Evolutionary conservation across 2,888 invertebrate species (phyloP).

Genomic region (Ellobium chinense): DNA sequence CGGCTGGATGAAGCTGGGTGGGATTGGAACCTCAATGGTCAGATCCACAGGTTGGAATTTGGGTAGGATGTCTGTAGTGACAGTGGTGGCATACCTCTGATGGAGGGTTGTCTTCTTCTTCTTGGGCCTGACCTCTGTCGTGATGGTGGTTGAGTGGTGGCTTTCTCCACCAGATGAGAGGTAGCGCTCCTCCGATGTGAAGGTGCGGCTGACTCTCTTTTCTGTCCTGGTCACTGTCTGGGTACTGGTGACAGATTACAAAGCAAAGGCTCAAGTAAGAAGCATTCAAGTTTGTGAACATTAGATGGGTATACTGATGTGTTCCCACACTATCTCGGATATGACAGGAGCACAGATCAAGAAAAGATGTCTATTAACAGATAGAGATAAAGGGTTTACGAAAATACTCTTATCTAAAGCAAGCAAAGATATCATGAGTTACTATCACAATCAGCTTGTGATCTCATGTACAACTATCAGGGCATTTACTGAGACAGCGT

Average conservation of each 20-base stretch:
- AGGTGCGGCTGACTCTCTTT: constrained; percentile 65
- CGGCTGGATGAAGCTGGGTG: constrained; percentile 82
- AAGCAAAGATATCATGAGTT: too few species aligned
- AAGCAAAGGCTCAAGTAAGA: not conserved
- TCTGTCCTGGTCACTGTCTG: constrained; percentile 68
- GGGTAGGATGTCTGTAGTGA: constrained; percentile 67
- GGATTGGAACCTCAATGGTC: constrained; percentile 75
- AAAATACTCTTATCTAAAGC: too few species aligned
- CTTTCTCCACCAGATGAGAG: constrained; percentile 59
- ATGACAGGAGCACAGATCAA: too few species aligned
- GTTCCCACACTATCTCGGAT: too few species aligned
- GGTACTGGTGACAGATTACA: constrained; percentile 53
- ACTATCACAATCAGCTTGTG: too few species aligned
- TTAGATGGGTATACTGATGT: too few species aligned
- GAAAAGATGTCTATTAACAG: too few species aligned
- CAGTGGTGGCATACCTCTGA: constrained; percentile 67
- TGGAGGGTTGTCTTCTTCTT: constrained; percentile 54
- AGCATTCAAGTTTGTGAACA: too few species aligned
- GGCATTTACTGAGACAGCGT: too few species aligned
- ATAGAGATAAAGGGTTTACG: too few species aligned
- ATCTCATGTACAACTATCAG: too few species aligned
- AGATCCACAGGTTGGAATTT: constrained; percentile 76
- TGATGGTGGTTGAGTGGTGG: constrained; percentile 63
- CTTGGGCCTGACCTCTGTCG: constrained; percentile 62
- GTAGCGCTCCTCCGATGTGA: constrained; percentile 60